phyloP scores from a whole-genome alignment of 2,113 vertebrate genomes.

The Cygnus buccinator region DNA sequence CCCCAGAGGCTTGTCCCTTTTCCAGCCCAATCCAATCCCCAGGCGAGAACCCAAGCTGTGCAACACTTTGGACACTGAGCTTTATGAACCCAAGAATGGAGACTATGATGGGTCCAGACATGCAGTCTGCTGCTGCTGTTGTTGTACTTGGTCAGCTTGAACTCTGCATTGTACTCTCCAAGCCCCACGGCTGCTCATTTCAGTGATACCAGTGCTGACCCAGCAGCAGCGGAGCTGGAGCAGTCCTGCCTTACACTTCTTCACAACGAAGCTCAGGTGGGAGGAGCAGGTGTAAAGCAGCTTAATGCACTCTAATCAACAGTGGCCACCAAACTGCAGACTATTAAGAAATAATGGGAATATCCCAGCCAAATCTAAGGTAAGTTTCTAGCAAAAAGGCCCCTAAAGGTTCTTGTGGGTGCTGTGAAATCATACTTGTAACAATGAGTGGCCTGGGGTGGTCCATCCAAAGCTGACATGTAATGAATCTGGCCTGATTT shows the following conservation, averaged over 20 bases:
- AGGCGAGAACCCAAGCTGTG: background rate
- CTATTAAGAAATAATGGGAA: background rate
- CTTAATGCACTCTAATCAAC: background rate
- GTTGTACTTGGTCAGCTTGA: background rate
- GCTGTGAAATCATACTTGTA: background rate
- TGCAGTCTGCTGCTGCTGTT: background rate
- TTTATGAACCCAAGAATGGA: background rate
- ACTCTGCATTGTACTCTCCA: background rate
- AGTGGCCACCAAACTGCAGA: background rate
- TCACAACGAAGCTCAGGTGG: accelerated
- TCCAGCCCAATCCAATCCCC: background rate
- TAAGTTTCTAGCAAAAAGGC: background rate
- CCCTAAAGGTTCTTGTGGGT: background rate
- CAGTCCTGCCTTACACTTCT: background rate
- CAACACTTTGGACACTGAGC: background rate
- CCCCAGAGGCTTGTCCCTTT: background rate
- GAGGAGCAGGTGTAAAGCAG: background rate
- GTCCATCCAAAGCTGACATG: background rate
- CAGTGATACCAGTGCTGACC: background rate
- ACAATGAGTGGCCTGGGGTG: conserved; percentile 8
- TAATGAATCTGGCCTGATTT: conserved; percentile 55
- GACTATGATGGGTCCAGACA: background rate
- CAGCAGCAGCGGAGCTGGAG: background rate
- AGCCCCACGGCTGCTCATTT: background rate
- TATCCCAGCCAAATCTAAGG: background rate